Evolutionary conservation across 2,797 vertebrate species (phyloP).

Genomic region (Eremophila alpestris): DNA sequence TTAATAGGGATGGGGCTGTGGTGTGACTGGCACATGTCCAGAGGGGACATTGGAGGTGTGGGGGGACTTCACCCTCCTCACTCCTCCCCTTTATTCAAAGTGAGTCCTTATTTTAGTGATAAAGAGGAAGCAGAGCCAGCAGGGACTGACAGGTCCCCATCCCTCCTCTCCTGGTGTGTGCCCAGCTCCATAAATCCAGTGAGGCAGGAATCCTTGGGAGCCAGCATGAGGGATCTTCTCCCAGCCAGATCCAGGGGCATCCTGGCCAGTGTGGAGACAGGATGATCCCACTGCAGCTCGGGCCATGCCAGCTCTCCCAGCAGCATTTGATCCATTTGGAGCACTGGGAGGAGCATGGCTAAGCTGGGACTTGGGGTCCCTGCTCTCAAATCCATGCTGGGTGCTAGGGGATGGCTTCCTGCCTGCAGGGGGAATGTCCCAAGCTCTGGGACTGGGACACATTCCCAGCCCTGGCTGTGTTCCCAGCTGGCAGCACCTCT

Average conservation of each 20-base stretch:
- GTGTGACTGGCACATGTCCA: neutral
- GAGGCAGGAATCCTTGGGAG: neutral
- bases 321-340: rapidly evolving
- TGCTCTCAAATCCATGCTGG: neutral
- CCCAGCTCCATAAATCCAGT: neutral
- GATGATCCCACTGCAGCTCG: rapidly evolving
- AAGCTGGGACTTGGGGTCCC: neutral
- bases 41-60: neutral
- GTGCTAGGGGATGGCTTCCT: rapidly evolving
- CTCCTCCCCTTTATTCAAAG: neutral
- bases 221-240: neutral
- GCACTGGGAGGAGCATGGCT: rapidly evolving
- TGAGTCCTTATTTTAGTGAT: neutral
- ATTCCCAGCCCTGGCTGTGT: neutral
- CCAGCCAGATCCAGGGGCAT: neutral
- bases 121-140: neutral
- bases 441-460: neutral
- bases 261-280: neutral
- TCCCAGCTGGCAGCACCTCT: neutral
- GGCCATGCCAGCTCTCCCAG: neutral
- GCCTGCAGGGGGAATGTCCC: neutral
- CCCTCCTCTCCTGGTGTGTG: neutral
- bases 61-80: neutral
- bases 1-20: neutral
- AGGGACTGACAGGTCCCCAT: rapidly evolving